Conservation (phyloP, 2,888 invertebrate genomes). For the Metallyticus violacea region DNA sequence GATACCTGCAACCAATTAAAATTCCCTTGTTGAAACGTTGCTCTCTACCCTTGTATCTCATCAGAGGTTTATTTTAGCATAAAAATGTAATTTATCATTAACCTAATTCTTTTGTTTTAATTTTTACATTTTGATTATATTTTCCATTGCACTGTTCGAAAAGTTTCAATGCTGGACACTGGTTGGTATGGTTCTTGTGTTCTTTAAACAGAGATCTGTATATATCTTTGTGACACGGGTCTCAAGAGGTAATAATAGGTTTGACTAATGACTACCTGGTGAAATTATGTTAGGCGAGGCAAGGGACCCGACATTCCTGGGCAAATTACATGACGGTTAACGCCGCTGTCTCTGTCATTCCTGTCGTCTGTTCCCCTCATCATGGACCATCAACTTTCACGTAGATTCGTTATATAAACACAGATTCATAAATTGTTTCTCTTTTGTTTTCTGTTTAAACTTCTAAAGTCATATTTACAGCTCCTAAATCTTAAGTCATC, state of each 20-base stretch:
- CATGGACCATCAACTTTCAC: not conserved
- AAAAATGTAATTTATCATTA: not conserved
- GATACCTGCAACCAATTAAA: not conserved
- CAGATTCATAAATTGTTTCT: too few relatives aligned
- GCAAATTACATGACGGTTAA: constrained; percentile 23
- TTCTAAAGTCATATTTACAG: too few relatives aligned
- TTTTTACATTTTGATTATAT: not conserved
- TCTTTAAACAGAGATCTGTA: not conserved
- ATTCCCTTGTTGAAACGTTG: not conserved
- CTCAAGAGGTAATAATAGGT: constrained; percentile 27
- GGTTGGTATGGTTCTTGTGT: not conserved
- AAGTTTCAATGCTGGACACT: too few relatives aligned
- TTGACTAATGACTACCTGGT: constrained; percentile 30
- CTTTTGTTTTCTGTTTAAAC: too few relatives aligned
- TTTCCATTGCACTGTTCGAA: not conserved
- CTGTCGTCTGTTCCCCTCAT: not conserved
- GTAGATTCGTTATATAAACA: too few relatives aligned
- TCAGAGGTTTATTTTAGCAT: not conserved
- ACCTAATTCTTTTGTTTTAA: not conserved
- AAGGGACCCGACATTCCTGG: constrained; percentile 23
- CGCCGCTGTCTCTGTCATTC: not conserved
- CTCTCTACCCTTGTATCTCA: not conserved
- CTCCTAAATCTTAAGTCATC: too few relatives aligned
- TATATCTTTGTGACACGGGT: constrained; percentile 27
- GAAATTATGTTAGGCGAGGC: constrained; percentile 17